These are phyloP conservation scores for Drosophila truncata DNA, from an alignment of 1,140 invertebrate species.

Conservation along the genomic window DNA sequence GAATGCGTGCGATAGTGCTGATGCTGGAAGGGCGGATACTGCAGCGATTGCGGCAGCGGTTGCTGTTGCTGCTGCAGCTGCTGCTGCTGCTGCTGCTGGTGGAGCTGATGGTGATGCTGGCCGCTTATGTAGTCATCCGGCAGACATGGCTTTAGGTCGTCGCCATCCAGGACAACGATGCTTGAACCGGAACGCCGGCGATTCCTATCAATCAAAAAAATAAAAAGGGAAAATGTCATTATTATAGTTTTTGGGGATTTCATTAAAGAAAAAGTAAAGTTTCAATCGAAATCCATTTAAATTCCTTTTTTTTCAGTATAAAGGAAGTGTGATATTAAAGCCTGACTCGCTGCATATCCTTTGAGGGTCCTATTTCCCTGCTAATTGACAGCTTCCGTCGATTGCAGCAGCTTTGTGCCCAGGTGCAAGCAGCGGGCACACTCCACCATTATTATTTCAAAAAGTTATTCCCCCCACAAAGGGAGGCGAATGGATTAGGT, in stretches of 20 bases:
- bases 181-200: conserved; percentile 89
- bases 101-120: conserved; percentile 64
- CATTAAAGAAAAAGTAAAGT: neutral
- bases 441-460: conserved; percentile 40
- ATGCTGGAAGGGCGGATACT: conserved; percentile 53
- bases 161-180: conserved; percentile 89
- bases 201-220: conserved; percentile 86
- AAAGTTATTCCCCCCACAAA: conserved; percentile 31
- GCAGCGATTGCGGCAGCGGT: conserved; percentile 45
- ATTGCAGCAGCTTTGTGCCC: conserved; percentile 13
- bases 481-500: neutral
- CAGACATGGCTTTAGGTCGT: conserved; percentile 86
- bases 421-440: conserved; percentile 9
- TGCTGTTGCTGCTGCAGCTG: conserved; percentile 57
- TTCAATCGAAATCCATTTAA: neutral
- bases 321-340: neutral
- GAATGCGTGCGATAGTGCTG: conserved; percentile 81
- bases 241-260: neutral
- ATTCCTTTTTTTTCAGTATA: neutral
- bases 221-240: neutral
- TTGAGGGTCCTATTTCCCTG: conserved; percentile 35
- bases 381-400: conserved; percentile 60
- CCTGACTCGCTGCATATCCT: neutral
- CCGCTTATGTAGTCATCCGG: conserved; percentile 85
- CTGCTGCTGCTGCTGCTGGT: conserved; percentile 59